Percentiles rank a stretch among this genome's conserved stretches.
Conservation (phyloP, 2,888 invertebrate species). For the Calliscelio sp. region DNA sequence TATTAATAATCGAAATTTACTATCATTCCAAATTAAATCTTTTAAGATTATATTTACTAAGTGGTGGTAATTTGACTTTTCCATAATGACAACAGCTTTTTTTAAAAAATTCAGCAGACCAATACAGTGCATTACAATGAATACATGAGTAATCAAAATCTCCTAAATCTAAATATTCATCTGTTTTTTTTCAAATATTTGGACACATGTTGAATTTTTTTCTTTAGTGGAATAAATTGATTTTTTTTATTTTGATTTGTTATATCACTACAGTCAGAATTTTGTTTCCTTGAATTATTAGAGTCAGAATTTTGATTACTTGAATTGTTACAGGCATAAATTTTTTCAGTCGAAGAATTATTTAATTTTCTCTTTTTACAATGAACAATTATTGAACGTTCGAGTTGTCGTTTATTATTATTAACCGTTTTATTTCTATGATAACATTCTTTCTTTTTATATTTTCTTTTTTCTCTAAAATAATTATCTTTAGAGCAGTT, state of each 20-base stretch:
- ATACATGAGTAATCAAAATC: constrained; percentile 10
- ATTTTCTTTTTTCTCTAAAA: constrained; percentile 7
- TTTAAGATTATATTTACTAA: neutral
- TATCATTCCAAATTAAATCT: constrained; percentile 24
- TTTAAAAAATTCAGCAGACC: constrained; percentile 4
- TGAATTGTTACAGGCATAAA: too few relatives aligned
- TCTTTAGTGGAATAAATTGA: too few relatives aligned
- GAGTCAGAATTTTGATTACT: too few relatives aligned
- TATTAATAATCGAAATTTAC: constrained; percentile 12
- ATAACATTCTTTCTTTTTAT: constrained; percentile 3
- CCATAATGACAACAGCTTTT: constrained; percentile 23
- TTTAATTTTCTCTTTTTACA: constrained; percentile 2
- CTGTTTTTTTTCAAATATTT: too few relatives aligned
- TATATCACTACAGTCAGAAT: too few relatives aligned
- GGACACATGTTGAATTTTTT: too few relatives aligned
- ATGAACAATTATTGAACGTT: neutral
- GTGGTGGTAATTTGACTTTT: constrained; percentile 19
- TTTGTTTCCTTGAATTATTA: too few relatives aligned
- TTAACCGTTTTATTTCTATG: neutral
- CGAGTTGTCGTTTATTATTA: neutral
- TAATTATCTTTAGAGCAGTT: constrained; percentile 4
- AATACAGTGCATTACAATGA: neutral
- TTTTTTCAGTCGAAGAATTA: too few relatives aligned
- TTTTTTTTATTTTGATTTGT: too few relatives aligned
- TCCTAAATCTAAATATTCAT: constrained; percentile 4